Conservation (phyloP, 2,113 vertebrate genomes). For the Gnathonemus longibarbis region DNA sequence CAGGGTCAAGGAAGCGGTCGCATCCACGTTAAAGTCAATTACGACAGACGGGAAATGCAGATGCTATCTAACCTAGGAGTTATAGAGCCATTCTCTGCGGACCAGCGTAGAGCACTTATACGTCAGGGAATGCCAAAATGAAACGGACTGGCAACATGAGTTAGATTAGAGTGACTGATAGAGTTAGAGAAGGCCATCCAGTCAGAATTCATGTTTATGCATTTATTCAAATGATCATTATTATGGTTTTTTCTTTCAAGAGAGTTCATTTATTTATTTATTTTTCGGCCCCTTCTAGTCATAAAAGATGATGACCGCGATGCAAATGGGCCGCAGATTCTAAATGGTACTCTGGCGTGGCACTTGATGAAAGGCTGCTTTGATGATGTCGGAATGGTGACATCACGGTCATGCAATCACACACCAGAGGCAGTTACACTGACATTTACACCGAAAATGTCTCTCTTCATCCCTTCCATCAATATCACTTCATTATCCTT, state of each 20-base stretch:
- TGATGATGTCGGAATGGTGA: background rate
- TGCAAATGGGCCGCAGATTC: background rate
- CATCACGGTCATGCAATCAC: background rate
- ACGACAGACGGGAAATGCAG: background rate
- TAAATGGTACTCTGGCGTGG: background rate
- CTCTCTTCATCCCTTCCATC: background rate
- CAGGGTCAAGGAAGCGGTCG: background rate
- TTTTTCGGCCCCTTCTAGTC: background rate
- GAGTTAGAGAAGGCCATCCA: background rate
- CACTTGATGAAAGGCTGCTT: background rate
- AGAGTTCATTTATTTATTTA: background rate
- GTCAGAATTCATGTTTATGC: slow-evolving; percentile 8
- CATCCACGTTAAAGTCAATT: background rate
- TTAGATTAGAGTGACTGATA: background rate
- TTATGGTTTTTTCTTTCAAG: background rate
- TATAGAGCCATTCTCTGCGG: background rate
- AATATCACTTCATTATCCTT: background rate
- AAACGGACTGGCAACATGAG: background rate
- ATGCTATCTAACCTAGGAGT: slow-evolving; percentile 4
- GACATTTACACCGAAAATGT: background rate
- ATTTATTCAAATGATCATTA: slow-evolving; percentile 8
- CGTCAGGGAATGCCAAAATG: background rate
- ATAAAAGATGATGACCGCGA: background rate
- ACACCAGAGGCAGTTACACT: background rate
- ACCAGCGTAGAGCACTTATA: background rate